Conservation (phyloP, 2,888 invertebrate genomes). For the Platycnemis pennipes region DNA sequence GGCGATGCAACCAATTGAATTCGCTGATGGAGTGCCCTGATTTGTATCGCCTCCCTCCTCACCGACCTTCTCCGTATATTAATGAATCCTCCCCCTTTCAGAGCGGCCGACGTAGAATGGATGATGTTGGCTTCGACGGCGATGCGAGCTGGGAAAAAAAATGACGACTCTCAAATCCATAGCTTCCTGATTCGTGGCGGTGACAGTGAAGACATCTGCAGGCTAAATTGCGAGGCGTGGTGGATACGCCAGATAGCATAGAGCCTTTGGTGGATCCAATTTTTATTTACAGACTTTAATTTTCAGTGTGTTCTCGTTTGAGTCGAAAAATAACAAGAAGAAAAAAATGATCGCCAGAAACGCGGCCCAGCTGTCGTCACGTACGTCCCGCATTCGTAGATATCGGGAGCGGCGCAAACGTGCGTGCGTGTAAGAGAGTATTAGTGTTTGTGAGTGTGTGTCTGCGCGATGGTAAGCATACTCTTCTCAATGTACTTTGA, state of each 20-base stretch:
- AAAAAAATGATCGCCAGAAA: neutral
- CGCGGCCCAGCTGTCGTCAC: neutral
- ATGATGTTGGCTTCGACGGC: neutral
- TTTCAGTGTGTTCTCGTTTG: neutral
- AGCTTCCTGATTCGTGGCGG: neutral
- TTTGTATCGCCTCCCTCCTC: constrained; percentile 20
- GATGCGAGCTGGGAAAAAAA: neutral
- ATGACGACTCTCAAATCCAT: neutral
- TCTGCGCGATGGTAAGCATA: neutral
- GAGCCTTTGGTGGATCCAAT: neutral
- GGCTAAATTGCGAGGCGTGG: neutral
- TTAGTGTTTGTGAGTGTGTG: neutral
- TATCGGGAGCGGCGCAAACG: neutral
- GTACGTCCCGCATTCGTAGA: neutral
- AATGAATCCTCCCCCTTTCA: constrained; percentile 9
- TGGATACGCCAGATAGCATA: neutral
- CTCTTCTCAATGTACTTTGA: neutral
- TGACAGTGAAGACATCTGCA: neutral
- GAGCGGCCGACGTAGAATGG: neutral
- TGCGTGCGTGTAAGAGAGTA: neutral
- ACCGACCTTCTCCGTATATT: constrained; percentile 26
- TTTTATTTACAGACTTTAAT: neutral
- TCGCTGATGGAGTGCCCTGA: neutral
- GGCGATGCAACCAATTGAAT: constrained; percentile 17
- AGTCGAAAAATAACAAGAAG: neutral